Base-by-base conservation (phyloP, 2,113 vertebrate species). In the Engraulis encrasicolus region DNA sequence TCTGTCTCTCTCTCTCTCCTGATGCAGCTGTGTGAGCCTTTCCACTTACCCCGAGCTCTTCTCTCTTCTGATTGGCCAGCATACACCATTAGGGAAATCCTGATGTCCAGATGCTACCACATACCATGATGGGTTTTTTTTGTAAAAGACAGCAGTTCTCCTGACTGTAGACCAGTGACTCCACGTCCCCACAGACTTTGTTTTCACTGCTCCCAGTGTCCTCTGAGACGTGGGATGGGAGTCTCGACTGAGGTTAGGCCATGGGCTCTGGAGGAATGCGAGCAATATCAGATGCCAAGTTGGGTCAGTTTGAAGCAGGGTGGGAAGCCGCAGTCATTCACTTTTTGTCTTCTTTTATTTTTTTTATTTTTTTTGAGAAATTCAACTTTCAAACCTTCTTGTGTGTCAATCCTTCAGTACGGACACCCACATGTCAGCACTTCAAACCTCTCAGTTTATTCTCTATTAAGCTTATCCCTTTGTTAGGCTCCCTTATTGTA, bases 161-260 rank as follows among this genome's bases (percentile, higher is more conserved):
- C 31, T 71, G 61, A 71, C 12, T 31, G 23, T 27, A 27, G 61
- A 71, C 61, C 27, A 58, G 54, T n/a, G 34, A 74, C 66, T 74
- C 66, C 66, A 74, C 66, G 31, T 31, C 66, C 66, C 27, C 31
- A 27, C 27, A 34, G 15, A 74, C 27, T 34, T 74, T 74, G 15
- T 74, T 74, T 27, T 74, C 12, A 27, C 27, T 19, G 66, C 66
- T 27, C 5, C n/a, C 66, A 74, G 23, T 17, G 66, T 74, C 31
- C 31, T 74, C 66, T 74, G 66, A 34, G 66, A 74, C 66, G 40
- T 45, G 15, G 31, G 31, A 74, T 34, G 27, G 66, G 5, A 74
- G 66, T 74, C 66, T 74, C 66, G 66, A 74, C 66, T 74, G 66
- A 74, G 66, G 66, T 74, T 74, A 74, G 66, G 66, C 31, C 66